phyloP scores from a whole-genome alignment of 2,888 invertebrate genomes.

The Actias luna region DNA sequence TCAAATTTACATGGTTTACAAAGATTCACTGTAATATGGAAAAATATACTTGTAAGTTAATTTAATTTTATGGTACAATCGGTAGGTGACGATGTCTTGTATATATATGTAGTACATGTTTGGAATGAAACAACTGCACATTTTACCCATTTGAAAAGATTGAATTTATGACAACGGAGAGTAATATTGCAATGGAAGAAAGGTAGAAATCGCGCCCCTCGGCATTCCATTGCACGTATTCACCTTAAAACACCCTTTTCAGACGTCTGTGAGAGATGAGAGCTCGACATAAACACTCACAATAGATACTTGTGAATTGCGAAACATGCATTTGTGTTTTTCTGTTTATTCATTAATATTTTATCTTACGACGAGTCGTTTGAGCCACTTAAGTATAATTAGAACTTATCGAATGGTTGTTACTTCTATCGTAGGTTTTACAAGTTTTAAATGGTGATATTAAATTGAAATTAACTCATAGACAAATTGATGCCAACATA shows the following conservation, averaged over 20 bases:
- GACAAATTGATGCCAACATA: too few species aligned
- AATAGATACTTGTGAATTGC: slow-evolving; percentile 37
- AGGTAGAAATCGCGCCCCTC: slow-evolving; percentile 52
- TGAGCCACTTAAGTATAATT: background rate
- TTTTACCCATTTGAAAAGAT: slow-evolving; percentile 34
- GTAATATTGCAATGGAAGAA: slow-evolving; percentile 54
- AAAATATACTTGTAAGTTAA: too few species aligned
- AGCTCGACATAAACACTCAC: slow-evolving; percentile 40
- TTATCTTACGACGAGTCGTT: background rate
- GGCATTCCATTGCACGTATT: slow-evolving; percentile 56
- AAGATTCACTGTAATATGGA: too few species aligned
- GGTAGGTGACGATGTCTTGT: too few species aligned
- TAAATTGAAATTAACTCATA: background rate
- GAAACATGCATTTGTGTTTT: slow-evolving; percentile 14
- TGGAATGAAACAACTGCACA: background rate
- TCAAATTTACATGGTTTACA: too few species aligned
- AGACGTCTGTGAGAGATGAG: slow-evolving; percentile 60
- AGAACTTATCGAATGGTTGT: background rate
- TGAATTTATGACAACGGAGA: slow-evolving; percentile 46
- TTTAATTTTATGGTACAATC: too few species aligned
- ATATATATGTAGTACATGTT: background rate
- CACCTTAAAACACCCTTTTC: slow-evolving; percentile 70
- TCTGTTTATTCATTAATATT: background rate
- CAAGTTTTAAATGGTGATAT: background rate
- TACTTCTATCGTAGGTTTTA: background rate